phyloP scores from a whole-genome alignment of 2,888 invertebrate species.

The Ennomos erosarius region DNA sequence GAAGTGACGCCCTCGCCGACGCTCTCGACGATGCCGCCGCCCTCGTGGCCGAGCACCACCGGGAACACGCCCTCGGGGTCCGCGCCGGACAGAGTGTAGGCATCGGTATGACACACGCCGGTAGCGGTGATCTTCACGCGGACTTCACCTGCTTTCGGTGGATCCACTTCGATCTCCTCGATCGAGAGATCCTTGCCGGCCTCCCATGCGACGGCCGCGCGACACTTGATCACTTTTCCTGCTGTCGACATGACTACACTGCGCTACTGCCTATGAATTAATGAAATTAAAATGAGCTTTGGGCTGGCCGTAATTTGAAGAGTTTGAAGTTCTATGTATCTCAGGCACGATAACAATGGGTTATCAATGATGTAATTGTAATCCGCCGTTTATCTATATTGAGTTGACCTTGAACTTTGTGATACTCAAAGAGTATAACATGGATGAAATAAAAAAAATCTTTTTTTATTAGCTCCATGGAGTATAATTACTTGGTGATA shows the following conservation, averaged over 20 bases:
- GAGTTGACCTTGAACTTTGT: slow-evolving; percentile 39
- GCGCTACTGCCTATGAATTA: slow-evolving; percentile 48
- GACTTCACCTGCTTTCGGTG: slow-evolving; percentile 97
- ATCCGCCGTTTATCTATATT: slow-evolving; percentile 1
- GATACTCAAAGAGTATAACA: too few species aligned
- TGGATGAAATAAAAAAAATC: too few species aligned
- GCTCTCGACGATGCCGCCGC: slow-evolving; percentile 98
- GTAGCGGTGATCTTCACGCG: slow-evolving; percentile 92
- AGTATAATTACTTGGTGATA: too few species aligned
- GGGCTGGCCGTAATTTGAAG: too few species aligned
- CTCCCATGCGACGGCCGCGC: slow-evolving; percentile 98
- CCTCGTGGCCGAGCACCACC: slow-evolving; percentile 97
- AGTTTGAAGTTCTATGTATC: background rate
- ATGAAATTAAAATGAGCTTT: slow-evolving; percentile 38
- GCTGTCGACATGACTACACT: slow-evolving; percentile 69
- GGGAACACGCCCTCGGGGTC: slow-evolving; percentile 98
- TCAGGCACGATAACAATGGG: slow-evolving; percentile 29
- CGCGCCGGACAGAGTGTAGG: slow-evolving; percentile 93
- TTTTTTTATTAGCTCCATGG: too few species aligned
- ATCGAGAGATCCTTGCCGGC: slow-evolving; percentile 94
- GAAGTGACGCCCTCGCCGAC: slow-evolving; percentile 96
- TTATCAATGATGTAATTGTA: slow-evolving; percentile 47
- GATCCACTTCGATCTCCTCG: slow-evolving; percentile 97
- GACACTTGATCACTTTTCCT: slow-evolving; percentile 93
- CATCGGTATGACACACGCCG: slow-evolving; percentile 96